Percentiles rank a stretch among this genome's conserved stretches.
These are phyloP conservation scores for Stenolophus ochropezus DNA, from an alignment of 2,888 invertebrate genomes.

Conservation along the genomic window DNA sequence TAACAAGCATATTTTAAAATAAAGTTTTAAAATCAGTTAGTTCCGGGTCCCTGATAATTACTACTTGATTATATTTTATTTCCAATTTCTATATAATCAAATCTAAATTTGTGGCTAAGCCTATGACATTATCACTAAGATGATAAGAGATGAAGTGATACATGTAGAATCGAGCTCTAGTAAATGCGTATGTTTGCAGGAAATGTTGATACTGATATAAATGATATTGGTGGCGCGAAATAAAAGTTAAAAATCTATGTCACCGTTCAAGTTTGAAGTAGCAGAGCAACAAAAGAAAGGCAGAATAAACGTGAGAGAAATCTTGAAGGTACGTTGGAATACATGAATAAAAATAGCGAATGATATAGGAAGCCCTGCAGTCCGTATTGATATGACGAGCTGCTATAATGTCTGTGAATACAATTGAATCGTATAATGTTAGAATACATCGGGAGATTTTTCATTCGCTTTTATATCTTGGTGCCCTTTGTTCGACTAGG, in stretches of 20 bases:
- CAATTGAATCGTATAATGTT: conserved; percentile 44
- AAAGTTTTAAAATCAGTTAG: no score
- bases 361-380: conserved; percentile 23
- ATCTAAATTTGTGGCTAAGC: no score
- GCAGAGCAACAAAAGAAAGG: conserved; percentile 34
- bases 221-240: neutral
- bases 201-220: neutral
- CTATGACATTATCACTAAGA: no score
- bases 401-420: conserved; percentile 37
- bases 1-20: no score
- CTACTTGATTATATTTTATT: no score
- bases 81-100: no score
- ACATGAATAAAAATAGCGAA: conserved; percentile 45
- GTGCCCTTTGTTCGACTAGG: neutral
- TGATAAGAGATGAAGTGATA: no score
- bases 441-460: conserved; percentile 32
- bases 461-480: conserved; percentile 5
- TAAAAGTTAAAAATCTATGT: conserved; percentile 6
- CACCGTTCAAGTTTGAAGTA: neutral
- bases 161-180: no score
- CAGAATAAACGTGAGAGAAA: conserved; percentile 32
- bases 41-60: no score
- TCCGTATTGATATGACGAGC: conserved; percentile 39
- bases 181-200: neutral
- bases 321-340: conserved; percentile 33